Percentiles rank a stretch among this genome's conserved stretches.
Conservation (phyloP, 2,113 vertebrate genomes). For the Amazona guildingii region DNA sequence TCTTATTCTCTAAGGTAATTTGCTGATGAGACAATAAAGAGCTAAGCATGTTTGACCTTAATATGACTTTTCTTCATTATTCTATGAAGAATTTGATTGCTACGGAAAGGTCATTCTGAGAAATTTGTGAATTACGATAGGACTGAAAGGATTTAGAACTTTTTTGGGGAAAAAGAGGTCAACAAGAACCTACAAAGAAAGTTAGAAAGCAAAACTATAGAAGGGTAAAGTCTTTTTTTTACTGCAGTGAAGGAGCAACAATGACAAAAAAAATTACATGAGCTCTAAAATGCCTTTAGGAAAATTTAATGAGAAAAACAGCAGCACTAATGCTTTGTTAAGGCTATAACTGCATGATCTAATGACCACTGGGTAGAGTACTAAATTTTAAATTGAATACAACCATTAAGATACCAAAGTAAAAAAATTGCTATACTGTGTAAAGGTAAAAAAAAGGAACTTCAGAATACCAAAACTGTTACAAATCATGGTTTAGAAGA, state of each 20-base stretch:
- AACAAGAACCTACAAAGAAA: neutral
- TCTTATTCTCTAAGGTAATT: neutral
- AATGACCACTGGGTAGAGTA: neutral
- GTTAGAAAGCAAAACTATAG: neutral
- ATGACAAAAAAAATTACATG: neutral
- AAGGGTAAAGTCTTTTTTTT: neutral
- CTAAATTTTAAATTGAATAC: neutral
- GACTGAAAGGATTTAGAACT: neutral
- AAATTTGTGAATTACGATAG: neutral
- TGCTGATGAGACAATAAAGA: neutral
- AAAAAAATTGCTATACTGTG: neutral
- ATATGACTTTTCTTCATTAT: neutral
- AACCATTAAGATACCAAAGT: neutral
- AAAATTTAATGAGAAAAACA: neutral
- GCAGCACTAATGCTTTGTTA: neutral
- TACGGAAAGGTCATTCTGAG: neutral
- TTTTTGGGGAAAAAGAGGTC: neutral
- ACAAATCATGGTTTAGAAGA: neutral
- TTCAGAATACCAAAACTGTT: neutral
- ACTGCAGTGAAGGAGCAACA: neutral
- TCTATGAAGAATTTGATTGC: neutral
- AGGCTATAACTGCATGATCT: neutral
- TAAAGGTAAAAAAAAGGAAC: neutral
- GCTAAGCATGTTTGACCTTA: neutral
- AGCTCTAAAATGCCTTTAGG: neutral